These are phyloP conservation scores for Drosophila percnosoma DNA, from an alignment of 2,888 invertebrate species.

Conservation along the genomic window DNA sequence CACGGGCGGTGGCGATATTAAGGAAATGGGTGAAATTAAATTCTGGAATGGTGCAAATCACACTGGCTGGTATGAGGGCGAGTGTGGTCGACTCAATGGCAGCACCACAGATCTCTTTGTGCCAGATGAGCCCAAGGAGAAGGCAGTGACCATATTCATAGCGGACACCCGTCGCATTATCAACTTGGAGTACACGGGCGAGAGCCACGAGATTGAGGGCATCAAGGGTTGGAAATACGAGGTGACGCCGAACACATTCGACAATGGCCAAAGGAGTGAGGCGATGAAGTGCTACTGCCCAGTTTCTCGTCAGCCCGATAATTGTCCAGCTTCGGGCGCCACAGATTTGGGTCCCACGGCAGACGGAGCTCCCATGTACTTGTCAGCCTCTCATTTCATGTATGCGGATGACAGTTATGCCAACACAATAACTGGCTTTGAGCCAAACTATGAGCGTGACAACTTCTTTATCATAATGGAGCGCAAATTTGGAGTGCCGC, in stretches of 20 bases:
- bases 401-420: conserved; percentile 89
- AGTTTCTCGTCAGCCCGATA: conserved; percentile 60
- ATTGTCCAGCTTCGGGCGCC: conserved; percentile 87
- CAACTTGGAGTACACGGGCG: conserved; percentile 75
- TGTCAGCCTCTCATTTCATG: conserved; percentile 93
- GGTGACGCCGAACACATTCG: conserved; percentile 88
- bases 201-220: conserved; percentile 66
- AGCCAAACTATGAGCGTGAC: conserved; percentile 88
- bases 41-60: conserved; percentile 89
- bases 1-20: conserved; percentile 89
- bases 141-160: conserved; percentile 88
- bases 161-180: conserved; percentile 92
- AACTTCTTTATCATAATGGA: conserved; percentile 89
- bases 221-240: conserved; percentile 83
- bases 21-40: conserved; percentile 88
- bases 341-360: conserved; percentile 90
- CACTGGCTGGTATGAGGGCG: conserved; percentile 87
- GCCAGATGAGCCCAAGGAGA: conserved; percentile 86
- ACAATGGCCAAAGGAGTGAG: conserved; percentile 88
- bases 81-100: conserved; percentile 90
- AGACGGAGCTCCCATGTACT: conserved; percentile 91
- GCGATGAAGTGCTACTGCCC: conserved; percentile 90
- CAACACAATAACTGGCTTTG: conserved; percentile 88
- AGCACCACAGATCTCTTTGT: conserved; percentile 93
- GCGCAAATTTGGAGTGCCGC: conserved; percentile 91